Evolutionary conservation across 2,113 vertebrate species (phyloP).

Genomic region (Gavialis gangeticus): DNA sequence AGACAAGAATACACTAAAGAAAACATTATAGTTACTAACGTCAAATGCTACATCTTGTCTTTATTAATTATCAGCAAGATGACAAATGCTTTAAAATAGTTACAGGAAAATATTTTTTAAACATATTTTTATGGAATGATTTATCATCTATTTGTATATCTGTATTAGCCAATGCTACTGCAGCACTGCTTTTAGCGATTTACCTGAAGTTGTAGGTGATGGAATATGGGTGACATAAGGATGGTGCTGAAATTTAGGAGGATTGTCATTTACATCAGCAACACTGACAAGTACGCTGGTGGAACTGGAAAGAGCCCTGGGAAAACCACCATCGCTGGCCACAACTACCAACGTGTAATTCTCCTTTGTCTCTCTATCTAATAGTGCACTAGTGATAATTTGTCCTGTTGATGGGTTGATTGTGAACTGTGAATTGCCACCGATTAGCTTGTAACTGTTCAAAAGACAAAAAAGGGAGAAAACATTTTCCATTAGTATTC

Average conservation of each 20-base stretch:
- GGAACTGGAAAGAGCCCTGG: slow-evolving; percentile 89
- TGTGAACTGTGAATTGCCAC: slow-evolving; percentile 94
- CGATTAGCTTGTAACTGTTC: slow-evolving; percentile 90
- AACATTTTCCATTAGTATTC: not conserved
- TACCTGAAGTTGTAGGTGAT: slow-evolving; percentile 89
- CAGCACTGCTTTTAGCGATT: not conserved
- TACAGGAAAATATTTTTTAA: not conserved
- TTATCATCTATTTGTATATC: not conserved
- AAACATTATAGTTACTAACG: not conserved
- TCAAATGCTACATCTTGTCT: not conserved
- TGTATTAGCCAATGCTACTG: fast-evolving
- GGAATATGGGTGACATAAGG: slow-evolving; percentile 97
- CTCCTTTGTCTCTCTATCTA: slow-evolving; percentile 88
- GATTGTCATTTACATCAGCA: slow-evolving; percentile 94
- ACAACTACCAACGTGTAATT: slow-evolving; percentile 94
- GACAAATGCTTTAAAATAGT: not conserved
- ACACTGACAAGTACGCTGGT: slow-evolving; percentile 90
- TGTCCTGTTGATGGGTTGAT: slow-evolving; percentile 97
- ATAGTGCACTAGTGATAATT: slow-evolving; percentile 93
- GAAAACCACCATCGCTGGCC: slow-evolving; percentile 88
- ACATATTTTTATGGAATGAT: not conserved
- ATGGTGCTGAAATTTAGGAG: slow-evolving; percentile 95
- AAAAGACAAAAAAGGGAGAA: not conserved
- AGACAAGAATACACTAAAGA: not conserved
- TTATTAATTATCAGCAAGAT: not conserved